phyloP scores from a whole-genome alignment of 2,113 vertebrate genomes.

The Oryzias javanicus region DNA sequence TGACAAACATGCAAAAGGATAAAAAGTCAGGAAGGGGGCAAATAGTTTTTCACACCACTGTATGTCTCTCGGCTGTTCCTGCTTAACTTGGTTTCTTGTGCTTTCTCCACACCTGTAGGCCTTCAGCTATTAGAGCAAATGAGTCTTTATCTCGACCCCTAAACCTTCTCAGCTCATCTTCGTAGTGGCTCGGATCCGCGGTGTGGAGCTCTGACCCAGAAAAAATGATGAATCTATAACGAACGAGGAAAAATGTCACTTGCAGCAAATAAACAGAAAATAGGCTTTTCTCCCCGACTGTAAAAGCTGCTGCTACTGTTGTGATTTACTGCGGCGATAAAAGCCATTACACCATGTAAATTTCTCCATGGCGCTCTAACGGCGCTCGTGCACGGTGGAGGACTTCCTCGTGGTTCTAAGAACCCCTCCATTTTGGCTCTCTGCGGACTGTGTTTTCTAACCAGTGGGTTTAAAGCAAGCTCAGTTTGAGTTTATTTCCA shows the following conservation, averaged over 20 bases:
- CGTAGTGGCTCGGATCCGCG: slow-evolving; percentile 6
- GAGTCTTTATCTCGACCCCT: slow-evolving; percentile 4
- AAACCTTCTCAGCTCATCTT: slow-evolving; percentile 5
- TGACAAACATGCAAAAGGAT: no score
- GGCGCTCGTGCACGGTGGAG: slow-evolving; percentile 9
- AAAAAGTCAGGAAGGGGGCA: no score
- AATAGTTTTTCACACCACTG: no score
- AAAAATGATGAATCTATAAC: slow-evolving; percentile 39
- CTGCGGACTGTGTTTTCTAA: slow-evolving; percentile 31
- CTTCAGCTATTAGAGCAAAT: background rate
- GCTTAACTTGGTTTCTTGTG: no score
- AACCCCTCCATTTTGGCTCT: slow-evolving; percentile 30
- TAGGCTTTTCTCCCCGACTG: slow-evolving; percentile 18
- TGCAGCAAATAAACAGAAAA: slow-evolving; percentile 38
- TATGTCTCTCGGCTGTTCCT: no score
- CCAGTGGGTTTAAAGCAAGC: slow-evolving; percentile 46
- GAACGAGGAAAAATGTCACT: slow-evolving; percentile 21
- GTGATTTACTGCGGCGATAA: slow-evolving; percentile 56
- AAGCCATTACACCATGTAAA: slow-evolving; percentile 53
- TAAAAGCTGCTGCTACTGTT: slow-evolving; percentile 31
- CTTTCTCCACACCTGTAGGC: background rate
- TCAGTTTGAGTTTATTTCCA: background rate
- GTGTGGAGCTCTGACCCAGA: slow-evolving; percentile 34
- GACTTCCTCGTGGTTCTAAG: slow-evolving; percentile 21
- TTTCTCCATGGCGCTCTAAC: slow-evolving; percentile 40